Conservation (phyloP, 2,113 vertebrate genomes). For the Tragelaphus strepsiceros region DNA sequence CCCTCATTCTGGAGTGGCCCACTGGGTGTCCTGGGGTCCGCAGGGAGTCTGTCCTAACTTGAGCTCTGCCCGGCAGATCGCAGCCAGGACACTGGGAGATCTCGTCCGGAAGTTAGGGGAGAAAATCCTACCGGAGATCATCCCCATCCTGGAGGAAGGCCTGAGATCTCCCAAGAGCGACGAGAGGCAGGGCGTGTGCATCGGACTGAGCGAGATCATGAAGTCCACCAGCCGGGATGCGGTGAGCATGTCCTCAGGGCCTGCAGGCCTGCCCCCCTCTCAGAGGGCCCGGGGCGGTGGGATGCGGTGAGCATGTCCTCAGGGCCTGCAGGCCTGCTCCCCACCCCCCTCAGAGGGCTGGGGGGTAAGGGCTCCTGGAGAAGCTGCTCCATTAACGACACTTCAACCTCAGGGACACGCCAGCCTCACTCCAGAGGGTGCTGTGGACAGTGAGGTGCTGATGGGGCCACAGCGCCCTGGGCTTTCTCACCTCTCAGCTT, state of each 20-base stretch:
- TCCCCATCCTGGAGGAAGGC: conserved; percentile 96
- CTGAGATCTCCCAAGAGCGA: conserved; percentile 95
- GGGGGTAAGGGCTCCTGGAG: not conserved
- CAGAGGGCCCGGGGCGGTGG: not conserved
- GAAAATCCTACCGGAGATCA: conserved; percentile 98
- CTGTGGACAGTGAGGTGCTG: not conserved
- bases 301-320: too few species aligned
- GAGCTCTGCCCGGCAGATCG: conserved; percentile 85
- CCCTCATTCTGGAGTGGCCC: not conserved
- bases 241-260: conserved; percentile 80
- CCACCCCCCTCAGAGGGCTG: not conserved
- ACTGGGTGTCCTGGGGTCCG: not conserved
- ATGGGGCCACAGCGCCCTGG: not conserved
- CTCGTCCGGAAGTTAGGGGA: conserved; percentile 98
- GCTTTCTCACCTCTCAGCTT: not conserved
- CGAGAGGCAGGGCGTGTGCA: conserved; percentile 97
- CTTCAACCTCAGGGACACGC: not conserved
- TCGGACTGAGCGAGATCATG: conserved; percentile 98
- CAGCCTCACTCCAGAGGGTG: not conserved
- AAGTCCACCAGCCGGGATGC: conserved; percentile 98
- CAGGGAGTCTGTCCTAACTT: not conserved
- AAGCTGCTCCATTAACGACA: not conserved
- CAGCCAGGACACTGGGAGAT: conserved; percentile 95
- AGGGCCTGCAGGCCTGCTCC: not conserved
- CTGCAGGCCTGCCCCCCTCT: not conserved